Conservation (phyloP, 2,797 vertebrate species). For the Tolypeutes matacus region DNA sequence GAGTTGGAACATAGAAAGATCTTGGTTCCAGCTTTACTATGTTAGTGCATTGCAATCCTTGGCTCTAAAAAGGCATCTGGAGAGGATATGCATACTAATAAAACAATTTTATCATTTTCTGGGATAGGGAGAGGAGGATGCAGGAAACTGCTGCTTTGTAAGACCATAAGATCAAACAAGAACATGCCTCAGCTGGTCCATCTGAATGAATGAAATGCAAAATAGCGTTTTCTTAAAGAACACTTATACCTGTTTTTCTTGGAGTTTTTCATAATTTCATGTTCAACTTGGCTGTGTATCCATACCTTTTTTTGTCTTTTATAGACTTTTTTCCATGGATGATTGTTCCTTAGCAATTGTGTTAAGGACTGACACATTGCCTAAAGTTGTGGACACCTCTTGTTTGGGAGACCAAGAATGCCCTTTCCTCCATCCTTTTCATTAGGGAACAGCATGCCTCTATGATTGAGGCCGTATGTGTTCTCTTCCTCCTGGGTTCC, state of each 20-base stretch:
- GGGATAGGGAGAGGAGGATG: not conserved
- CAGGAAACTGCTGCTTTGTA: not conserved
- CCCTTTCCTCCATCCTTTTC: not conserved
- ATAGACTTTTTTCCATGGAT: not conserved
- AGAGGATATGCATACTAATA: not conserved
- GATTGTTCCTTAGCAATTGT: not conserved
- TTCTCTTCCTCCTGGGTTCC: not conserved
- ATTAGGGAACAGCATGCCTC: not conserved
- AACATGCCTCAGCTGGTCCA: not conserved
- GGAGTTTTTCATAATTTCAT: not conserved
- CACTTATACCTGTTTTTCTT: not conserved
- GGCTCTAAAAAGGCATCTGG: not conserved
- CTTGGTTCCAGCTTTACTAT: not conserved
- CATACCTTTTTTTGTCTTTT: not conserved
- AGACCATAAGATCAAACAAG: not conserved
- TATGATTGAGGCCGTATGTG: not conserved
- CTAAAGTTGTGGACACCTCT: not conserved
- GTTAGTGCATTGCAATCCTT: not conserved
- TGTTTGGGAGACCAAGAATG: not conserved
- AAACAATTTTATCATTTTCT: not conserved
- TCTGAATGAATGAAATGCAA: not conserved
- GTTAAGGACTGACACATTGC: not conserved
- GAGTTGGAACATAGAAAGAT: slow-evolving; percentile 8
- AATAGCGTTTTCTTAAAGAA: not conserved
- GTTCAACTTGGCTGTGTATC: not conserved